Evolutionary conservation across 2,797 vertebrate species (phyloP), one percentile per base, ranked within the genome.

Genomic region (Thunnus albacares): DNA sequence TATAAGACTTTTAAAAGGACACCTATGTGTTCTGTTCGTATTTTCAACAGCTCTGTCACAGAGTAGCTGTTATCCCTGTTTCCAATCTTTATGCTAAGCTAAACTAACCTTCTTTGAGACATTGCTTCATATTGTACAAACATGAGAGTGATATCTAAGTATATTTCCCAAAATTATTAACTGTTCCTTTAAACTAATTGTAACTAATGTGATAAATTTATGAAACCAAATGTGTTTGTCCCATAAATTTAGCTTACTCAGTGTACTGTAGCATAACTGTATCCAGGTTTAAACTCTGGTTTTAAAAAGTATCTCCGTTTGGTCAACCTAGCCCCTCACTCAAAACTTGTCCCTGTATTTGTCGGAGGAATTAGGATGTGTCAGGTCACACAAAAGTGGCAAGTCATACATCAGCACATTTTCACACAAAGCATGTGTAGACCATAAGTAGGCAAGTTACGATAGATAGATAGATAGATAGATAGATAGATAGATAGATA

Each of bases 371-470:
- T 83, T 15, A 59, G 57, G 65, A 72, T 60, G 69, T 51, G 76
- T 75, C 80, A 79, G 20, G 60, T 90, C 74, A 52, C 91, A 83
- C 57, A n/a, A 5, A 13, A 35, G 75, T 72, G 84, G 61, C 0
- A 3, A 65, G 24, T 73, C 66, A 43, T 33, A 33, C 64, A 55
- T 80, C 79, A 73, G 84, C 79, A 77, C 80, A 87, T 87, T 74
- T 52, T 70, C 74, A 30, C 28, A 30, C 26, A 45, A 57, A 28
- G 14, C 10, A 13, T 33, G 18, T 17, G 53, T 68, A 53, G 71
- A 68, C n/a, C 18, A 57, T 5, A 47, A 17, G 45, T 45, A 15
- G 30, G 30, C 17, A 6, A 20, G 3, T 30, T 52, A 60, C 20
- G 38, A 78, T 8, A 55, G 28, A 75, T 22, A 73, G 12, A 68